Evolutionary conservation across 2,113 vertebrate species (phyloP), one percentile per base, ranked within the genome.

Genomic region (Galeopterus variegatus): DNA sequence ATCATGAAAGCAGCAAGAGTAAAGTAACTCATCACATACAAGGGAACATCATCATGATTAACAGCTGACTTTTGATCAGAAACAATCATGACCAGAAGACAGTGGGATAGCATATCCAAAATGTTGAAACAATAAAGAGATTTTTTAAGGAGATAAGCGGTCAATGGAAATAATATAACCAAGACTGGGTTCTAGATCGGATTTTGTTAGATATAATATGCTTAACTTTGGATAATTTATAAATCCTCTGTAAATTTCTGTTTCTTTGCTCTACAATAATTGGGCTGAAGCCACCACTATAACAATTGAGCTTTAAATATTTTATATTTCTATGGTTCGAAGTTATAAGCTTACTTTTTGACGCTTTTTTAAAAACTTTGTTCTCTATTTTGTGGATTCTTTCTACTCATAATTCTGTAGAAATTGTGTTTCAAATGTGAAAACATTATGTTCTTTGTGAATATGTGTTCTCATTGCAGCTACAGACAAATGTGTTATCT

Each of bases 401-500:
- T 28, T 19, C 2, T 4, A 41, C 52, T 3, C 12, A 64, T 33
- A 77, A 45, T 64, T 82, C 24, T 88, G 18, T 50, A 36, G 52
- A 23, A 70, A 21, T 70, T 26, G 9, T 90, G 5, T 87, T 91
- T 69, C 76, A 83, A 56, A 70, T 82, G 15, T 62, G 26, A 90
- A 82, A 76, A 76, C 58, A 50, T 88, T 18, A 80, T 93, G 19
- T 79, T 80, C 48, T 95, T 77, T 92, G 56, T 90, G 56, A 83
- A 96, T 41, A 73, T 87, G 5, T 10, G 14, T 72, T 58, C 50
- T 90, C 80, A 50, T 48, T 83, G 85, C 21, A 54, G 2, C 18
- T 89, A 31, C 73, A 67, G 64, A 52, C 31, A 86, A 76, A 84
- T 65, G 60, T 84, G 48, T 52, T 88, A 64, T 88, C 72, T 88